Evolutionary conservation across 1,140 invertebrate genomes (phyloP).

Genomic region (Euwallacea fornicatus): DNA sequence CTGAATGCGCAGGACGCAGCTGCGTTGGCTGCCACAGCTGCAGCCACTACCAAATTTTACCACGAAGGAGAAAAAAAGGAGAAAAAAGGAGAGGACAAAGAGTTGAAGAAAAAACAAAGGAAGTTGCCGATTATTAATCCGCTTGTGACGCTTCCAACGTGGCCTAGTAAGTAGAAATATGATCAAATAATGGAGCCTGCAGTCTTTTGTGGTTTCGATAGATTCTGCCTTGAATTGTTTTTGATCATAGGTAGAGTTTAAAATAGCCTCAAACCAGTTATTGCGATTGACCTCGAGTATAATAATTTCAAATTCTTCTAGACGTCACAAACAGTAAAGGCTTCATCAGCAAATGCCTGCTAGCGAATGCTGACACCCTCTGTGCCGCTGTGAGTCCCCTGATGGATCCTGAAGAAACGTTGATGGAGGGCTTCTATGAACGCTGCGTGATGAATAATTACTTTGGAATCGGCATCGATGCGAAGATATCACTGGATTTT

Average conservation of each 20-base stretch:
- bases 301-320: conserved; percentile 49
- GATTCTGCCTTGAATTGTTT: no score
- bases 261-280: no score
- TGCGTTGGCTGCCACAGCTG: conserved; percentile 60
- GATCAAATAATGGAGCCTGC: not conserved
- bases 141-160: conserved; percentile 78
- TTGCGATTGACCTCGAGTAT: no score
- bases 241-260: no score
- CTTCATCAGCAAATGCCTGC: conserved; percentile 85
- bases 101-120: conserved; percentile 54
- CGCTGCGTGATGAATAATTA: conserved; percentile 99
- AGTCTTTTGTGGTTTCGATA: not conserved
- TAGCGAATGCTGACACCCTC: conserved; percentile 95
- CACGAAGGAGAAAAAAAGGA: conserved; percentile 48
- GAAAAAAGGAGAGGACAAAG: conserved; percentile 44
- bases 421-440: conserved; percentile 90
- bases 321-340: conserved; percentile 69
- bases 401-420: conserved; percentile 88
- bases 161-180: conserved; percentile 72
- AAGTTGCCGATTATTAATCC: conserved; percentile 90
- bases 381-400: conserved; percentile 92
- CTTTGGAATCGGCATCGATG: conserved; percentile 98
- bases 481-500: conserved; percentile 97
- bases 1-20: conserved; percentile 66
- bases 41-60: conserved; percentile 53